Evolutionary conservation across 2,888 invertebrate genomes (phyloP).

Genomic region (Lepeophtheirus nordmannii): DNA sequence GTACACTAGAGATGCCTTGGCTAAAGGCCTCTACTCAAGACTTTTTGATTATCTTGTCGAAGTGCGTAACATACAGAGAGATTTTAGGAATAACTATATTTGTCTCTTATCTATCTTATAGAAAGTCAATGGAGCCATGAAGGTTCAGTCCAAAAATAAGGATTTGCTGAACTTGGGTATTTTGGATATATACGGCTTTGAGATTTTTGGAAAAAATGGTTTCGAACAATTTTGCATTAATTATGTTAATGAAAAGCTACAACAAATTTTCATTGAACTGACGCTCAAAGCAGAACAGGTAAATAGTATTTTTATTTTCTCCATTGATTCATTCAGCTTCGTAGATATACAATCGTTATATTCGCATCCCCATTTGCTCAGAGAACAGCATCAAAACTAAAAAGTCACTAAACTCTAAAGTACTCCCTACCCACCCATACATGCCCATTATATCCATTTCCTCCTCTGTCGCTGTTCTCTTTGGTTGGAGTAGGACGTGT

Average conservation of each 20-base stretch:
- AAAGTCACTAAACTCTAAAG: no score
- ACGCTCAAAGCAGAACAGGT: conserved; percentile 53
- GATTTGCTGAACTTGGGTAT: conserved; percentile 44
- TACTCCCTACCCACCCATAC: no score
- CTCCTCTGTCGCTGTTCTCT: no score
- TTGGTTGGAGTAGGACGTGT: no score
- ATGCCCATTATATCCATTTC: no score
- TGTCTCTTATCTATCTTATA: conserved; percentile 30
- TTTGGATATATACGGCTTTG: conserved; percentile 54
- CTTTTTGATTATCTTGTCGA: conserved; percentile 48
- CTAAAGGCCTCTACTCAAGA: conserved; percentile 47
- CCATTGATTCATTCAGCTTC: not conserved
- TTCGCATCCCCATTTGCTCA: not conserved
- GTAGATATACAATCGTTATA: not conserved
- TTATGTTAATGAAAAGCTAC: conserved; percentile 53
- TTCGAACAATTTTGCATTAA: conserved; percentile 58
- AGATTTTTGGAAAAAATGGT: conserved; percentile 51
- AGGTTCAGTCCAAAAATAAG: conserved; percentile 34
- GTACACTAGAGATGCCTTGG: conserved; percentile 47
- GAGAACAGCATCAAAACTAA: no score
- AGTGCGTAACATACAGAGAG: conserved; percentile 33
- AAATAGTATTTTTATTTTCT: conserved; percentile 27
- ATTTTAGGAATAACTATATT: not conserved
- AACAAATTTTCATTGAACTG: conserved; percentile 54
- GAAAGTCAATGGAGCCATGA: conserved; percentile 49